Evolutionary conservation across 2,888 invertebrate species (phyloP).

Genomic region (Biston stratarius): DNA sequence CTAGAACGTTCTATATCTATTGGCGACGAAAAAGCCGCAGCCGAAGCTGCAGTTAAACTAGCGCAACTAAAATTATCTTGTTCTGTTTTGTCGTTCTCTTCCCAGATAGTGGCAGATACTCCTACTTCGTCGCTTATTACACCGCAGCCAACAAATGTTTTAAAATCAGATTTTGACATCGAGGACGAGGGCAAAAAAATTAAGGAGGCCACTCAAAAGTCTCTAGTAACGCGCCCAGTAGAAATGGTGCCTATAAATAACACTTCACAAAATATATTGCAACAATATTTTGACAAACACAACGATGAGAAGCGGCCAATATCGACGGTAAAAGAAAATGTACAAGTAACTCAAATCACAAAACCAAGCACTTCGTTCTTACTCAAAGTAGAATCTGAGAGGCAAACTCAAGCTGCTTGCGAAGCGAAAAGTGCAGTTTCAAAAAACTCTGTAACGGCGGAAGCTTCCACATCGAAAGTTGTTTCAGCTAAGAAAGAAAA

Average conservation of each 20-base stretch:
- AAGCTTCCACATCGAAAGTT: conserved; percentile 48
- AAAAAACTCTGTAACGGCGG: conserved; percentile 24
- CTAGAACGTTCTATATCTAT: conserved; percentile 92
- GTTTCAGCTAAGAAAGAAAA: conserved; percentile 33
- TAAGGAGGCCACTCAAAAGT: conserved; percentile 16
- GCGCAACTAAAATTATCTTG: conserved; percentile 92
- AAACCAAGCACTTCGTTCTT: neutral
- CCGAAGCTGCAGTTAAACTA: conserved; percentile 91
- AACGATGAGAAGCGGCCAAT: conserved; percentile 3
- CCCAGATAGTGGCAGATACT: conserved; percentile 70
- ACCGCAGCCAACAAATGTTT: conserved; percentile 12
- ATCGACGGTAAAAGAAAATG: conserved; percentile 4
- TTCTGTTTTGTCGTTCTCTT: conserved; percentile 86
- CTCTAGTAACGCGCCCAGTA: conserved; percentile 14
- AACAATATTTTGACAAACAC: neutral
- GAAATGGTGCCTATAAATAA: neutral
- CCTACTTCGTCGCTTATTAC: conserved; percentile 44
- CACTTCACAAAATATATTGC: neutral
- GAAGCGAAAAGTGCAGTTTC: conserved; percentile 30
- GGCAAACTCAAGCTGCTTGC: conserved; percentile 5
- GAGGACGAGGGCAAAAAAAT: conserved; percentile 23
- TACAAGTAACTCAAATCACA: neutral
- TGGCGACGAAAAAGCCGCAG: conserved; percentile 91
- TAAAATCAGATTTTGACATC: conserved; percentile 7
- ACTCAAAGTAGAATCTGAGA: conserved; percentile 23